These are phyloP conservation scores for Halocaridina rubra DNA, from an alignment of 2,888 invertebrate species.

Conservation along the genomic window DNA sequence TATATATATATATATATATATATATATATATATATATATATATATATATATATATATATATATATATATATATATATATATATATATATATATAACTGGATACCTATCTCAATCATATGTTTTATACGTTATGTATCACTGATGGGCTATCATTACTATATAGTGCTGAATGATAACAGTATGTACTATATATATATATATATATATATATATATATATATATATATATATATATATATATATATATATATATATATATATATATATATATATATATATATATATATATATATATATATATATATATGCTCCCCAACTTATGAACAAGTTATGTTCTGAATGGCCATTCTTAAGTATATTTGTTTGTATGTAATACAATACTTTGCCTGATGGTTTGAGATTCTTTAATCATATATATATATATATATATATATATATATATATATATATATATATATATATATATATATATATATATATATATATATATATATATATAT, in stretches of 20 bases:
- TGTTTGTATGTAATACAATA: too few species aligned
- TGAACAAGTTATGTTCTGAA: too few species aligned
- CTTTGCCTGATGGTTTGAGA: too few species aligned
- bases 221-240: background rate
- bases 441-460: background rate
- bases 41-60: conserved; percentile 11
- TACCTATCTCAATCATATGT: too few species aligned
- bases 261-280: background rate
- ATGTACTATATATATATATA: background rate
- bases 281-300: background rate
- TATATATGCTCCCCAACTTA: background rate
- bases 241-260: background rate
- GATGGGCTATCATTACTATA: too few species aligned
- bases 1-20: background rate
- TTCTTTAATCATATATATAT: too few species aligned
- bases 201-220: background rate
- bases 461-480: background rate
- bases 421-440: background rate
- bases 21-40: conserved; percentile 6
- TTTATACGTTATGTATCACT: too few species aligned
- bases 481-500: background rate
- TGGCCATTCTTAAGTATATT: background rate
- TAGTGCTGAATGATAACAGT: too few species aligned
- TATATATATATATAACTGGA: too few species aligned
- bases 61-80: background rate